phyloP scores from a whole-genome alignment of 2,888 invertebrate genomes.

The Norana najaformis region DNA sequence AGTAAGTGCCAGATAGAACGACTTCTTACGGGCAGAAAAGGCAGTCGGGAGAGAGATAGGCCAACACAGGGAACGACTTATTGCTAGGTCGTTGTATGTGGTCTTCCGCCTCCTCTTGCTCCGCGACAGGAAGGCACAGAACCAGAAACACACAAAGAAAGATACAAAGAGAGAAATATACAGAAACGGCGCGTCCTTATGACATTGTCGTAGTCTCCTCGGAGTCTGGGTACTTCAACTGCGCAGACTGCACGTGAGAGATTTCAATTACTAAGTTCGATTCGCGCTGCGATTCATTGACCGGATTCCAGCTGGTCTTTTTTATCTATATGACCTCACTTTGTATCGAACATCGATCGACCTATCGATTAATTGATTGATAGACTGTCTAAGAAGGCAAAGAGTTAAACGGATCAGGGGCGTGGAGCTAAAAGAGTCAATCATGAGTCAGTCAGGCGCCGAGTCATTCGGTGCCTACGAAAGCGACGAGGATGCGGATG shows the following conservation, averaged over 20 bases:
- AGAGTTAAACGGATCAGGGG: background rate
- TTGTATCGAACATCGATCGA: background rate
- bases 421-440: background rate
- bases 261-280: background rate
- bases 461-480: background rate
- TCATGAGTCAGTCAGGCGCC: background rate
- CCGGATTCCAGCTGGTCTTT: background rate
- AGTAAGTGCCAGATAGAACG: background rate
- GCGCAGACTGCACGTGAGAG: too few species aligned
- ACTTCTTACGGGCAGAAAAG: background rate
- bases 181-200: background rate
- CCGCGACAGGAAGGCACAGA: background rate
- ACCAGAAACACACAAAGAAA: background rate
- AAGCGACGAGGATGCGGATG: slow-evolving; percentile 36
- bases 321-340: too few species aligned
- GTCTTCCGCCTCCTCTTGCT: background rate
- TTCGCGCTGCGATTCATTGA: background rate
- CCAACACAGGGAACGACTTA: background rate
- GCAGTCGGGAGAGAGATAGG: background rate
- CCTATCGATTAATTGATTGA: too few species aligned
- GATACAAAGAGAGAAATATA: background rate
- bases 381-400: background rate
- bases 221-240: background rate
- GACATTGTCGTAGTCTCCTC: background rate
- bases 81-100: background rate